Conservation (phyloP, 2,888 invertebrate genomes). For the Tachina grossa region DNA sequence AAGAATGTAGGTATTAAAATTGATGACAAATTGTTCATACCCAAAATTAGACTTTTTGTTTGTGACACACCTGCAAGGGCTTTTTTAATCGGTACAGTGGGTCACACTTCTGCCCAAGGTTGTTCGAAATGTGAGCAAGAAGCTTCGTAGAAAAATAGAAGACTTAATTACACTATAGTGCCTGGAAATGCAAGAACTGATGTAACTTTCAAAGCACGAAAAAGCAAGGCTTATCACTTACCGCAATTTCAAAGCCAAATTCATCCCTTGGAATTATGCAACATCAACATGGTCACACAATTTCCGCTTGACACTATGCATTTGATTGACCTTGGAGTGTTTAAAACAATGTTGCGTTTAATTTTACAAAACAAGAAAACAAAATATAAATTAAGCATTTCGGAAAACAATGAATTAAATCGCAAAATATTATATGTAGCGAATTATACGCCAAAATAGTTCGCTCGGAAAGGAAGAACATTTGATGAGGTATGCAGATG, state of each 20-base stretch:
- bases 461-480: no score
- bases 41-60: neutral
- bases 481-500: no score
- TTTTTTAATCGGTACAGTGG: no score
- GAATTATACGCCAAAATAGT: no score
- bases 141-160: conserved; percentile 25
- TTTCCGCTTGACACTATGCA: conserved; percentile 47
- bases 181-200: conserved; percentile 32
- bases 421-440: no score
- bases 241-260: neutral
- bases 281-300: conserved; percentile 50
- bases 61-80: conserved; percentile 25
- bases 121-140: conserved; percentile 20
- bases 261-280: conserved; percentile 42
- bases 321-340: conserved; percentile 48
- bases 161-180: no score
- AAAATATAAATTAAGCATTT: conserved; percentile 16
- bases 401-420: neutral
- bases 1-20: conserved; percentile 18
- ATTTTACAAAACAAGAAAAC: conserved; percentile 30
- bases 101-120: conserved; percentile 29
- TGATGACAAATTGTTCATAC: neutral
- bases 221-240: neutral
- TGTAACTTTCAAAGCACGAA: conserved; percentile 30
- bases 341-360: conserved; percentile 47